Conservation (phyloP, 2,797 vertebrate genomes). For the Buceros bicornis region DNA sequence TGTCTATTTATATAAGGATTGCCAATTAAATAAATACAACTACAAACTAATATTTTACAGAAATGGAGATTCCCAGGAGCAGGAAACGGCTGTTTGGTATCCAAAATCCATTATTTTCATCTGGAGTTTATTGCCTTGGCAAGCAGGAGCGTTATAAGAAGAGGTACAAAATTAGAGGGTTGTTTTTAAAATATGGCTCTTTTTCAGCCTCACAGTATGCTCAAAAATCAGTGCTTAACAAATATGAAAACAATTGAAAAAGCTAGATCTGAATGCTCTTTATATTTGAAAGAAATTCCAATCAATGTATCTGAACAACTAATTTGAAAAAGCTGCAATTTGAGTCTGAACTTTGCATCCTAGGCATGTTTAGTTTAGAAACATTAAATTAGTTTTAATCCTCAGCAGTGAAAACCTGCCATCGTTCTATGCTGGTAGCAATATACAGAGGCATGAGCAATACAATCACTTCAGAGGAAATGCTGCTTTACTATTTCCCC, state of each 20-base stretch:
- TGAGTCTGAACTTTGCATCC: slow-evolving; percentile 18
- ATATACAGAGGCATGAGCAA: slow-evolving; percentile 3
- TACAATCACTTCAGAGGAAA: slow-evolving; percentile 30
- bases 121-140: neutral
- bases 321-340: neutral
- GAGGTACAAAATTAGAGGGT: neutral
- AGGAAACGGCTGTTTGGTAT: neutral
- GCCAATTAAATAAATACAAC: neutral
- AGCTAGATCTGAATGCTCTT: neutral
- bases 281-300: neutral
- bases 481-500: slow-evolving; percentile 43
- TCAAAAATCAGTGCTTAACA: neutral
- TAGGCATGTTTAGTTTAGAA: slow-evolving; percentile 10
- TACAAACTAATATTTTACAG: neutral
- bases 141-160: neutral
- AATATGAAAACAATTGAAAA: neutral
- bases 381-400: slow-evolving; percentile 32
- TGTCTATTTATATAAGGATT: neutral
- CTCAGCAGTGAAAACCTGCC: slow-evolving; percentile 16
- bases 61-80: neutral
- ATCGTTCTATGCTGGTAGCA: neutral
- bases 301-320: neutral
- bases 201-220: neutral
- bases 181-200: neutral
- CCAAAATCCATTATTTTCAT: neutral